A percentile compares a stretch with the other conserved stretches of the same genome.
These are phyloP conservation scores for Steatocranus sp. DNA, from an alignment of 2,797 vertebrate species.

Conservation along the genomic window DNA sequence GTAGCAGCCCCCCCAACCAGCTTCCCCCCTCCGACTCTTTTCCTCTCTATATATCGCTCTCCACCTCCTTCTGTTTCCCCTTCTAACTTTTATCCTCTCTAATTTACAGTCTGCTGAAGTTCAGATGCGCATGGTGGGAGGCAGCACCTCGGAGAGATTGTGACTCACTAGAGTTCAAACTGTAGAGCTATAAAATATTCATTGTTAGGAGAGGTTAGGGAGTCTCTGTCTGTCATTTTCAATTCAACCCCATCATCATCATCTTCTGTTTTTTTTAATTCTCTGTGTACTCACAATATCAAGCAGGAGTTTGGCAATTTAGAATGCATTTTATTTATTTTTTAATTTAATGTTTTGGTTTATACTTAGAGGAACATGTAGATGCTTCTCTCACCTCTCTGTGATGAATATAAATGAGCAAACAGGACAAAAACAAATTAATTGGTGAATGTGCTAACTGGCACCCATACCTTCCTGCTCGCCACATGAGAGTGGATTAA, in stretches of 20 bases:
- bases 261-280: background rate
- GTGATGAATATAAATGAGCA: background rate
- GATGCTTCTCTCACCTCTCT: background rate
- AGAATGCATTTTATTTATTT: background rate
- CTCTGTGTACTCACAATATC: background rate
- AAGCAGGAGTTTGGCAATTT: background rate
- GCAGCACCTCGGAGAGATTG: slow-evolving; percentile 56
- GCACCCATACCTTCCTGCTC: background rate
- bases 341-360: background rate
- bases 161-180: slow-evolving; percentile 68
- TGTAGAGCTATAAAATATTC: slow-evolving; percentile 56
- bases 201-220: slow-evolving; percentile 52
- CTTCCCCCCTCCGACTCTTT: slow-evolving; percentile 13
- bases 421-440: background rate
- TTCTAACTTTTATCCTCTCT: slow-evolving; percentile 54
- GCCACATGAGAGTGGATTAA: background rate
- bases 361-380: background rate
- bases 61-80: slow-evolving; percentile 57
- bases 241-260: background rate
- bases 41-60: slow-evolving; percentile 30
- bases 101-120: slow-evolving; percentile 64
- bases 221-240: slow-evolving; percentile 45
- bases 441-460: background rate
- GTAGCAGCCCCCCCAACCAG: background rate
- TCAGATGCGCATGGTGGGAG: slow-evolving; percentile 65